phyloP scores from a whole-genome alignment of 2,888 invertebrate genomes.

The Nowickia ferox region DNA sequence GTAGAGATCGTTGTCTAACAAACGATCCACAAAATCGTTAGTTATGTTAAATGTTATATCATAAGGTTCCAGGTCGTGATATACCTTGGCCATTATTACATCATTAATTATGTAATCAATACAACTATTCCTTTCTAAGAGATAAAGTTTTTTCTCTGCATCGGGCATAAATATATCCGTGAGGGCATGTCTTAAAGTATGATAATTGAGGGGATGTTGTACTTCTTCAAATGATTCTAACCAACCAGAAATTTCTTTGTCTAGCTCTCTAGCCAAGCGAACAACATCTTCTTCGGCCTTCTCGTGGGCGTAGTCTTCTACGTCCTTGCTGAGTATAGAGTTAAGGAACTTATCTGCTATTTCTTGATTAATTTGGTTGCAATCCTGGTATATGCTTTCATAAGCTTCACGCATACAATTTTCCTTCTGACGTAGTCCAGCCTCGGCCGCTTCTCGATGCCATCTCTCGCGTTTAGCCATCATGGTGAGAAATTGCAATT shows the following conservation, averaged over 20 bases:
- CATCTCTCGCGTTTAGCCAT: slow-evolving; percentile 90
- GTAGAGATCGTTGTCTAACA: slow-evolving; percentile 78
- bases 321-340: slow-evolving; percentile 86
- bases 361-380: slow-evolving; percentile 82
- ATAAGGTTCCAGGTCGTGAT: slow-evolving; percentile 81
- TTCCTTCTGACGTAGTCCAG: slow-evolving; percentile 90
- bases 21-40: slow-evolving; percentile 76
- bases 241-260: slow-evolving; percentile 82
- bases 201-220: slow-evolving; percentile 77
- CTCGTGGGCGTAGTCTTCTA: slow-evolving; percentile 85
- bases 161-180: slow-evolving; percentile 75
- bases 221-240: slow-evolving; percentile 74
- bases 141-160: slow-evolving; percentile 60
- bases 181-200: slow-evolving; percentile 74
- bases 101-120: slow-evolving; percentile 79
- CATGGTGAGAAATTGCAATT: slow-evolving; percentile 90
- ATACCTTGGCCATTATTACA: slow-evolving; percentile 82
- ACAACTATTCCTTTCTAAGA: slow-evolving; percentile 73
- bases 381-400: slow-evolving; percentile 91
- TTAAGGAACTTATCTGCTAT: slow-evolving; percentile 87
- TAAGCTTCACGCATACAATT: slow-evolving; percentile 88
- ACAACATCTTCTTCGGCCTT: slow-evolving; percentile 85
- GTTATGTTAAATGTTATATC: slow-evolving; percentile 75
- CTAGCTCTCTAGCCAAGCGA: slow-evolving; percentile 85
- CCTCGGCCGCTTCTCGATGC: slow-evolving; percentile 91